These are phyloP conservation scores for Phacellophora camtschatica DNA, from an alignment of 30 jellyfish, hydroid and myxozoan species.

Conservation along the genomic window DNA sequence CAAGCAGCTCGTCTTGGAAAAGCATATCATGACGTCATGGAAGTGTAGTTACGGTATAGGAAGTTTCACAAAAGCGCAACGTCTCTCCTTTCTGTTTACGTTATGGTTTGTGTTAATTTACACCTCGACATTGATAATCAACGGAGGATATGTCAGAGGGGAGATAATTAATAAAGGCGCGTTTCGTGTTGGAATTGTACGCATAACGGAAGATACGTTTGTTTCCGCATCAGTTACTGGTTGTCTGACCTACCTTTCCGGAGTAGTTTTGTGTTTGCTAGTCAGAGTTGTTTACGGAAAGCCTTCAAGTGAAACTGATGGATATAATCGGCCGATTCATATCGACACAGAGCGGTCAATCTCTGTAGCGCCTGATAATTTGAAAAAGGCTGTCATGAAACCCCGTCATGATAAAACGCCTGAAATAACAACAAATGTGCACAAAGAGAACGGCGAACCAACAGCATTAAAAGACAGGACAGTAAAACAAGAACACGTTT, in stretches of 20 bases:
- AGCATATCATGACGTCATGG: conserved; percentile 56
- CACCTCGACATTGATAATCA: neutral
- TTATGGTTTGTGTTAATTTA: conserved; percentile 23
- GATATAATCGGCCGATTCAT: neutral
- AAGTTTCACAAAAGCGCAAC: conserved; percentile 43
- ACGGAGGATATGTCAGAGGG: neutral
- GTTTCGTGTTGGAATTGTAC: conserved; percentile 29
- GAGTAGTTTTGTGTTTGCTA: neutral
- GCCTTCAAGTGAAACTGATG: neutral
- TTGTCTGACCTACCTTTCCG: neutral
- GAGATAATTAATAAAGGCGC: neutral
- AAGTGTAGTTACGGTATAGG: conserved; percentile 32
- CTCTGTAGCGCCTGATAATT: too few relatives aligned
- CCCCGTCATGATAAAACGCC: too few relatives aligned
- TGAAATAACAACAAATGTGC: too few relatives aligned
- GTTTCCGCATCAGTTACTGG: neutral
- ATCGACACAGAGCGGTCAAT: neutral
- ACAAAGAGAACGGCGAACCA: too few relatives aligned
- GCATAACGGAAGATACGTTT: neutral
- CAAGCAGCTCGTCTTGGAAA: conserved; percentile 52
- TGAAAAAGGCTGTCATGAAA: too few relatives aligned
- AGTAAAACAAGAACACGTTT: too few relatives aligned
- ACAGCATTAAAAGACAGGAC: too few relatives aligned
- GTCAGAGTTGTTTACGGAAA: conserved; percentile 1
- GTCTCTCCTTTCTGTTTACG: conserved; percentile 34